Evolutionary conservation across 2,797 vertebrate species (phyloP).

Genomic region (Brotula barbata): DNA sequence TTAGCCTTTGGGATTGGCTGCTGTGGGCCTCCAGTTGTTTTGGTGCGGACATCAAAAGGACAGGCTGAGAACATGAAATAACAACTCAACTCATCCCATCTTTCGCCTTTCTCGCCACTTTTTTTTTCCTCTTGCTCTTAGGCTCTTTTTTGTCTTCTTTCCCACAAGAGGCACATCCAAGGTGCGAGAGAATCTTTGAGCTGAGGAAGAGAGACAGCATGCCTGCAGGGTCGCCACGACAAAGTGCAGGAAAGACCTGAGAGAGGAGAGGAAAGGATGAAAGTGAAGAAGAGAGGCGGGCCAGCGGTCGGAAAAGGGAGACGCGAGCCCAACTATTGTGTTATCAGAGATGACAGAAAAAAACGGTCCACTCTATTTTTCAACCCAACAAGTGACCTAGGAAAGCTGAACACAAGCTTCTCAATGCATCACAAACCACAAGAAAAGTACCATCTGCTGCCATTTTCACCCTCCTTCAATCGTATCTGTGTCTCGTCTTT

Average conservation of each 20-base stretch:
- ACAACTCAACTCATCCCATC: slow-evolving; percentile 62
- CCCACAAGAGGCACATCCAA: slow-evolving; percentile 67
- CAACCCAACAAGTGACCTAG: slow-evolving; percentile 50
- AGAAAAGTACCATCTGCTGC: slow-evolving; percentile 74
- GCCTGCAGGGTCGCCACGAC: slow-evolving; percentile 68
- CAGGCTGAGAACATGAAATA: slow-evolving; percentile 75
- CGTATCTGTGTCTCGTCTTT: slow-evolving; percentile 64
- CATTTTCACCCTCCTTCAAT: slow-evolving; percentile 62
- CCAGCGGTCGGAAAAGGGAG: slow-evolving; percentile 36
- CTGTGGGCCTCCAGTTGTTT: slow-evolving; percentile 75
- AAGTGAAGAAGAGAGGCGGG: slow-evolving; percentile 41
- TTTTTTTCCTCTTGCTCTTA: slow-evolving; percentile 57
- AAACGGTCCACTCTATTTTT: slow-evolving; percentile 39
- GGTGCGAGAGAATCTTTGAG: slow-evolving; percentile 69
- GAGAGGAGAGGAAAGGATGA: slow-evolving; percentile 45
- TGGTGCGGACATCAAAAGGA: slow-evolving; percentile 76
- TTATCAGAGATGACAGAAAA: slow-evolving; percentile 46
- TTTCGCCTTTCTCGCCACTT: slow-evolving; percentile 47
- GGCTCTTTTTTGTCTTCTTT: slow-evolving; percentile 51
- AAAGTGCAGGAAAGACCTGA: slow-evolving; percentile 53
- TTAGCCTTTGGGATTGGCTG: slow-evolving; percentile 72
- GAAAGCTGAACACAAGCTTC: slow-evolving; percentile 52
- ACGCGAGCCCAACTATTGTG: slow-evolving; percentile 41
- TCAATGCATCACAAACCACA: slow-evolving; percentile 49
- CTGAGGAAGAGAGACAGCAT: slow-evolving; percentile 59